Conservation (phyloP, 53 echinoderm and acorn worm genomes). For the Zoroaster sp. region DNA sequence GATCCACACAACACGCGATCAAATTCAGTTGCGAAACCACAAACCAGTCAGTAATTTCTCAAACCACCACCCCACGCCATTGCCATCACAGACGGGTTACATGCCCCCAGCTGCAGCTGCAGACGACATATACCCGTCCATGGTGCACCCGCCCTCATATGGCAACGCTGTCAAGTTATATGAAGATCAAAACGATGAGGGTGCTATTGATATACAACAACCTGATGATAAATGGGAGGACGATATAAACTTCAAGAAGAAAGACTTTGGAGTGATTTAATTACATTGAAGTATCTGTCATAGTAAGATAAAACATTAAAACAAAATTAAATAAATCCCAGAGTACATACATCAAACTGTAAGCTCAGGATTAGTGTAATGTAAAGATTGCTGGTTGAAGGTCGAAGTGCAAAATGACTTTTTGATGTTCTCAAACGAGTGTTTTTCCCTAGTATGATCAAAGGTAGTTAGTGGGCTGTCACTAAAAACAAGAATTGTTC, state of each 20-base stretch:
- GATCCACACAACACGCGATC: background rate
- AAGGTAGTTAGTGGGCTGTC: too few species aligned
- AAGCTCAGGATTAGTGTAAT: too few species aligned
- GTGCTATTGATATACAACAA: background rate
- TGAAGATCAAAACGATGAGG: background rate
- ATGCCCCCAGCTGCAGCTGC: background rate
- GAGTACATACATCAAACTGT: too few species aligned
- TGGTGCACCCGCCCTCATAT: constrained; percentile 34
- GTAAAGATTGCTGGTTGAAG: too few species aligned
- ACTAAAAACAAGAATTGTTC: too few species aligned
- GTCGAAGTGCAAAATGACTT: too few species aligned
- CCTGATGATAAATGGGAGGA: constrained; percentile 2
- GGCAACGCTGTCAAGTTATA: constrained; percentile 22
- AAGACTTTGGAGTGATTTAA: constrained; percentile 39
- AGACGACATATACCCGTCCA: background rate
- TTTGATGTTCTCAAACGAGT: too few species aligned
- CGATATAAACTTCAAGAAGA: background rate
- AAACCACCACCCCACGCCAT: background rate
- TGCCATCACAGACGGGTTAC: background rate
- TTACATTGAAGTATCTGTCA: too few species aligned
- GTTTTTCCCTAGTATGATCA: too few species aligned
- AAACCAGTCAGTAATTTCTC: background rate
- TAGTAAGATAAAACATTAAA: too few species aligned
- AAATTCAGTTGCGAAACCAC: background rate
- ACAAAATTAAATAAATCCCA: too few species aligned